A percentile compares a stretch with the other conserved stretches of the same genome.
Evolutionary conservation across 2,888 invertebrate species (phyloP).

Genomic region (Orchesellides sinensis): DNA sequence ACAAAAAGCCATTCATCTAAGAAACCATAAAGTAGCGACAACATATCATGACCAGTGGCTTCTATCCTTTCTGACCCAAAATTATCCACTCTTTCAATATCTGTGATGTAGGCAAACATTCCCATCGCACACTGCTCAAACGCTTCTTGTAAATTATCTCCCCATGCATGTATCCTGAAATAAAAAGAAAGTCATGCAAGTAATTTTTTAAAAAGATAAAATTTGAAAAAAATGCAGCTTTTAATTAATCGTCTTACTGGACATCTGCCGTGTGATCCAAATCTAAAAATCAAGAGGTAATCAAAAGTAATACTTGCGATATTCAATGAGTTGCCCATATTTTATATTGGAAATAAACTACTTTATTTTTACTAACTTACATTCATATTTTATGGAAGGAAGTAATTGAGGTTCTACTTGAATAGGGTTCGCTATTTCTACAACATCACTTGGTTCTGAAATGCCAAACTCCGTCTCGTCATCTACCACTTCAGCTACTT

Average conservation of each 20-base stretch:
- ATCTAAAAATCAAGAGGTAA: constrained; percentile 81
- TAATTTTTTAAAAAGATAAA: constrained; percentile 6
- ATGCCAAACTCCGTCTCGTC: background rate
- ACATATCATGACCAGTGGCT: constrained; percentile 92
- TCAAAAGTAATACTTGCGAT: constrained; percentile 43
- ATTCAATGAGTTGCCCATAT: background rate
- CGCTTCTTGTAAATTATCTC: constrained; percentile 89
- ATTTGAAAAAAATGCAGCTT: constrained; percentile 7
- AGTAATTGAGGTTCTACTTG: constrained; percentile 64
- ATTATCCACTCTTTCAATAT: constrained; percentile 87
- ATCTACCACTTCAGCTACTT: background rate
- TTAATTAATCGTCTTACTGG: constrained; percentile 84
- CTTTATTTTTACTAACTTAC: constrained; percentile 53
- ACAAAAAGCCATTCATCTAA: constrained; percentile 95
- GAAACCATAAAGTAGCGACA: constrained; percentile 92
- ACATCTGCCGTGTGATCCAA: constrained; percentile 99
- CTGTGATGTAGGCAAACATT: constrained; percentile 99
- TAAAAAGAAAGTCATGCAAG: background rate
- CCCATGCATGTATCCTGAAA: constrained; percentile 93
- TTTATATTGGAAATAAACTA: background rate
- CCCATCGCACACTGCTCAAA: constrained; percentile 95
- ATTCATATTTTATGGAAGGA: constrained; percentile 73
- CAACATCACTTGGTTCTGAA: background rate
- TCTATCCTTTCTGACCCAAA: constrained; percentile 89
- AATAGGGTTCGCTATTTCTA: background rate